A percentile compares a stretch with the other conserved stretches of the same genome.
phyloP scores from a whole-genome alignment of 2,113 vertebrate species.

The Struthidea cinerea region DNA sequence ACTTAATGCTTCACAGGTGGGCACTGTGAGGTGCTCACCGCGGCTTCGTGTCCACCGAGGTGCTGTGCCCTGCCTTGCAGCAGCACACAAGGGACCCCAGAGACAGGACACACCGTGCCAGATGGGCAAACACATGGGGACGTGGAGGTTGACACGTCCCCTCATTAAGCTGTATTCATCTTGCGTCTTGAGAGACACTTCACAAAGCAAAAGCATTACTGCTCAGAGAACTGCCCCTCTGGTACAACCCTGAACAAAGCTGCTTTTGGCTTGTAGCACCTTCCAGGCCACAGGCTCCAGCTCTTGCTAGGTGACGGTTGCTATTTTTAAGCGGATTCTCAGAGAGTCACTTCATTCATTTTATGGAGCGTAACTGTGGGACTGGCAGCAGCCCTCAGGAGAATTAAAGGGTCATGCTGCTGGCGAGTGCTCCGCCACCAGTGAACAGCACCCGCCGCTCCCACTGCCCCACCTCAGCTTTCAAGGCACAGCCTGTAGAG shows the following conservation, averaged over 20 bases:
- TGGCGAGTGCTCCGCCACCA: rapidly evolving
- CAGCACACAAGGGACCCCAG: not conserved
- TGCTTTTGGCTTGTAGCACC: not conserved
- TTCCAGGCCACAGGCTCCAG: not conserved
- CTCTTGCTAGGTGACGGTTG: not conserved
- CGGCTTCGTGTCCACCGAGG: rapidly evolving
- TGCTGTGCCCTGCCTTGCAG: not conserved
- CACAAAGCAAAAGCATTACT: not conserved
- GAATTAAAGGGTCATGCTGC: rapidly evolving
- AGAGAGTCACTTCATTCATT: not conserved
- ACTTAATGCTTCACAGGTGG: rapidly evolving
- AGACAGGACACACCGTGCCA: rapidly evolving
- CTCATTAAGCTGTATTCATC: not conserved
- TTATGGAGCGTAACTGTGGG: rapidly evolving
- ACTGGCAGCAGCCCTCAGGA: not conserved
- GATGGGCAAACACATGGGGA: rapidly evolving
- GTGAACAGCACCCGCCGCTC: rapidly evolving
- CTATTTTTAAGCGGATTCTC: not conserved
- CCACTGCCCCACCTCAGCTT: not conserved
- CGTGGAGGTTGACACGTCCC: rapidly evolving
- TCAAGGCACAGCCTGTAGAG: not conserved
- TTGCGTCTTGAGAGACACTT: not conserved
- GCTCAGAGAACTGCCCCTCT: not conserved
- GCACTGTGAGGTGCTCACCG: rapidly evolving
- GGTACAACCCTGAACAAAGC: not conserved